Conservation (phyloP, 2,888 invertebrate genomes). For the Lacanobia wlatinum region DNA sequence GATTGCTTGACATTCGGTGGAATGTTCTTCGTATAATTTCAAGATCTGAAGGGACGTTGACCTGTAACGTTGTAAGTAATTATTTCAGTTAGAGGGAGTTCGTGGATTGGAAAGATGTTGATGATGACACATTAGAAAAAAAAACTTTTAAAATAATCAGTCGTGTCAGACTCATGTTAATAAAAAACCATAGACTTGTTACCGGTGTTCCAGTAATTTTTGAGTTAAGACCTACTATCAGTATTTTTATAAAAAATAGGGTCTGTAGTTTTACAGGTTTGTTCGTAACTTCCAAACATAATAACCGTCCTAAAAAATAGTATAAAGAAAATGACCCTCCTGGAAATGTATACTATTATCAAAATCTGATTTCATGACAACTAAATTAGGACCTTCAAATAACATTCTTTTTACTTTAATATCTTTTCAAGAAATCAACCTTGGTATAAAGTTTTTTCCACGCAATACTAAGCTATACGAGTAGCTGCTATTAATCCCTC, state of each 20-base stretch:
- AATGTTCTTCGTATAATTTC: constrained; percentile 16
- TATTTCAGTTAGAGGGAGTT: neutral
- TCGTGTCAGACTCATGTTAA: no score
- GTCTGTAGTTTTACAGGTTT: no score
- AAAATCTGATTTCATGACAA: neutral
- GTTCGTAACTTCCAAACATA: no score
- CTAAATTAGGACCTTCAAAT: constrained; percentile 2
- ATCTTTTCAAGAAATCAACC: constrained; percentile 23
- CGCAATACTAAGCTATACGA: neutral
- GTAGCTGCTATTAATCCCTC: constrained; percentile 23
- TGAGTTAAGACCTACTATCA: no score
- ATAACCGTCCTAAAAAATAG: no score
- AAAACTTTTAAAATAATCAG: no score
- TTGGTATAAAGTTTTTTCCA: constrained; percentile 10
- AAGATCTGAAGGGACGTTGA: constrained; percentile 3
- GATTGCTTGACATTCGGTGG: constrained; percentile 33
- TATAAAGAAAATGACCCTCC: neutral
- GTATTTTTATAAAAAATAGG: no score
- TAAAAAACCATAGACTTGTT: no score
- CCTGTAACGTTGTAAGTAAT: neutral
- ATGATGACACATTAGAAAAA: no score
- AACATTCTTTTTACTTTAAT: neutral
- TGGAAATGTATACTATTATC: neutral
- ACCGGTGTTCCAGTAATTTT: no score
- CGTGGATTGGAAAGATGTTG: no score